Evolutionary conservation across 2,888 invertebrate species (phyloP).

Genomic region (Acronicta leporina): DNA sequence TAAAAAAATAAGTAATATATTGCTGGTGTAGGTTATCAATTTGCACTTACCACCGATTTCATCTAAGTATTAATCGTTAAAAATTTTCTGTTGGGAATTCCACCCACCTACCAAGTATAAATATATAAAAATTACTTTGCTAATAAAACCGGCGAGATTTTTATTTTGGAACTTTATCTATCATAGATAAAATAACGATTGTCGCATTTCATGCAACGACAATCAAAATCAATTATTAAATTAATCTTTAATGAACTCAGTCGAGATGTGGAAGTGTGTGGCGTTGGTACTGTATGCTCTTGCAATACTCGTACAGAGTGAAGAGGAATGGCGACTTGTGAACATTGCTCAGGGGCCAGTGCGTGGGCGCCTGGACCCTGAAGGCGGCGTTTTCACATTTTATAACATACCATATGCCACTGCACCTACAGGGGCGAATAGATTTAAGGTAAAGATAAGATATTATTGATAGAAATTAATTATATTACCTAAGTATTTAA

Average conservation of each 20-base stretch:
- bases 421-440: slow-evolving; percentile 65
- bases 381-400: slow-evolving; percentile 61
- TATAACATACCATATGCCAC: slow-evolving; percentile 74
- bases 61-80: too few relatives aligned
- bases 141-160: too few relatives aligned
- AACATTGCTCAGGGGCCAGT: slow-evolving; percentile 64
- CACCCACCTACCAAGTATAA: too few relatives aligned
- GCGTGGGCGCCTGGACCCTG: slow-evolving; percentile 60
- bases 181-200: slow-evolving; percentile 25
- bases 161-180: slow-evolving; percentile 10
- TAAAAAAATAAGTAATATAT: too few relatives aligned
- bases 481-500: too few relatives aligned
- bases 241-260: background rate
- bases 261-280: slow-evolving; percentile 25
- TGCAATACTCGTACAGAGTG: slow-evolving; percentile 14
- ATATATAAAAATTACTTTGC: too few relatives aligned
- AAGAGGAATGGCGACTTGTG: slow-evolving; percentile 49
- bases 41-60: too few relatives aligned
- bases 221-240: background rate
- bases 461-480: too few relatives aligned
- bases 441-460: slow-evolving; percentile 59
- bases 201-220: background rate
- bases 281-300: slow-evolving; percentile 17
- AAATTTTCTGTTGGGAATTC: too few relatives aligned
- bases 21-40: too few relatives aligned